These are phyloP conservation scores for Caenorhabditis briggsae DNA, from an alignment of 1,140 invertebrate species.

Conservation along the genomic window DNA sequence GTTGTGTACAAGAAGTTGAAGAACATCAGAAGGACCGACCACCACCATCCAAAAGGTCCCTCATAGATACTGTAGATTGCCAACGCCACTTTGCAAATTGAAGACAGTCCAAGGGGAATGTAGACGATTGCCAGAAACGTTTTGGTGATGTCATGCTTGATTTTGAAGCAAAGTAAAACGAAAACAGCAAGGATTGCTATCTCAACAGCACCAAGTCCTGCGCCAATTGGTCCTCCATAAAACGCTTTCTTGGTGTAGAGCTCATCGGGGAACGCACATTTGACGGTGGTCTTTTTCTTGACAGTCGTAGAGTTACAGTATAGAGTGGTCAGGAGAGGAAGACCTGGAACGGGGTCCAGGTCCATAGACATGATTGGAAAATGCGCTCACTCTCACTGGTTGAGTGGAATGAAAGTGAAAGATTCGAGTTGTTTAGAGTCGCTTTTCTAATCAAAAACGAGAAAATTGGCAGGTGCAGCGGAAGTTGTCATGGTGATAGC, in stretches of 20 bases:
- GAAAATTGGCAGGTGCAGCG: constrained; percentile 6
- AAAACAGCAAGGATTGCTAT: neutral
- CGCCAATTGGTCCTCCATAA: constrained; percentile 33
- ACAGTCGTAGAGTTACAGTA: constrained; percentile 25
- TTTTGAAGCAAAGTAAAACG: constrained; percentile 13
- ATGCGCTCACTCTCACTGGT: neutral
- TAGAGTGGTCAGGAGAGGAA: constrained; percentile 16
- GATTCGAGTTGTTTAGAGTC: neutral
- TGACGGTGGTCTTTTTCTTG: constrained; percentile 19
- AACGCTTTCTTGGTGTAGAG: constrained; percentile 31
- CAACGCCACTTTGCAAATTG: neutral
- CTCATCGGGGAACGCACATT: constrained; percentile 20
- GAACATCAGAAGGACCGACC: constrained; percentile 11
- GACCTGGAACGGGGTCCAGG: constrained; percentile 44
- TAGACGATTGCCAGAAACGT: constrained; percentile 26
- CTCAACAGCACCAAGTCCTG: neutral
- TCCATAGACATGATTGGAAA: constrained; percentile 30
- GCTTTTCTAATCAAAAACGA: neutral
- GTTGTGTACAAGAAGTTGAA: constrained; percentile 40
- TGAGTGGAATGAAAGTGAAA: neutral
- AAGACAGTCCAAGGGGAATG: constrained; percentile 26
- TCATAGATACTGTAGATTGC: neutral
- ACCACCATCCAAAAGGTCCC: constrained; percentile 37
- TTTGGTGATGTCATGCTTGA: constrained; percentile 28
- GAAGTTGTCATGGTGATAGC: constrained; percentile 21